A percentile compares a stretch with the other conserved stretches of the same genome.
These are phyloP conservation scores for Hemibates koningsi DNA, from an alignment of 2,113 vertebrate species.

Conservation along the genomic window DNA sequence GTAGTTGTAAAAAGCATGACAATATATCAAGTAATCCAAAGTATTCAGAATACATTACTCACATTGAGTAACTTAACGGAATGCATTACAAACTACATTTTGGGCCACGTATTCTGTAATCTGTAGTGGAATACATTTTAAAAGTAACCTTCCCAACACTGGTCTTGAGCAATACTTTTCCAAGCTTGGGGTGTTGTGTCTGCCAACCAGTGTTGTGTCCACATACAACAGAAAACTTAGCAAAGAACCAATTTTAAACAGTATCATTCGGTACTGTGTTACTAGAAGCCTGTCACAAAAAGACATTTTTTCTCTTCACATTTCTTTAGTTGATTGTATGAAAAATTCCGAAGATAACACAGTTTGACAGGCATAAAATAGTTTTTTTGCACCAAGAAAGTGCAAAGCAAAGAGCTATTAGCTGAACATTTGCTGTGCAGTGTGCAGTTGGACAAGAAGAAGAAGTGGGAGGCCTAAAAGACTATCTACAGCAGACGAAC, in stretches of 20 bases:
- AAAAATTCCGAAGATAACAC: not conserved
- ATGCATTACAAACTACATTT: not conserved
- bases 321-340: not conserved
- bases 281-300: not conserved
- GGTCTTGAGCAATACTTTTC: not conserved
- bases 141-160: not conserved
- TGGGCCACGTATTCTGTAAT: not conserved
- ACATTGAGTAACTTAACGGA: not conserved
- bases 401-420: not conserved
- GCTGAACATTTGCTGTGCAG: not conserved
- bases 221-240: not conserved
- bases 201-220: not conserved
- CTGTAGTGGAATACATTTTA: not conserved
- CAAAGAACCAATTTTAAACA: not conserved
- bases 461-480: not conserved
- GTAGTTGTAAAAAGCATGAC: not conserved
- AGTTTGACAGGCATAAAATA: not conserved
- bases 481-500: not conserved
- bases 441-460: not conserved
- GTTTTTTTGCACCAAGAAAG: not conserved
- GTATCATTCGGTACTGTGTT: not conserved
- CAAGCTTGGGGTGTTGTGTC: not conserved
- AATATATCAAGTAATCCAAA: not conserved
- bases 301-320: not conserved
- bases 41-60: not conserved